phyloP scores from a whole-genome alignment of 2,888 invertebrate species.

The Matsumyia berberina region DNA sequence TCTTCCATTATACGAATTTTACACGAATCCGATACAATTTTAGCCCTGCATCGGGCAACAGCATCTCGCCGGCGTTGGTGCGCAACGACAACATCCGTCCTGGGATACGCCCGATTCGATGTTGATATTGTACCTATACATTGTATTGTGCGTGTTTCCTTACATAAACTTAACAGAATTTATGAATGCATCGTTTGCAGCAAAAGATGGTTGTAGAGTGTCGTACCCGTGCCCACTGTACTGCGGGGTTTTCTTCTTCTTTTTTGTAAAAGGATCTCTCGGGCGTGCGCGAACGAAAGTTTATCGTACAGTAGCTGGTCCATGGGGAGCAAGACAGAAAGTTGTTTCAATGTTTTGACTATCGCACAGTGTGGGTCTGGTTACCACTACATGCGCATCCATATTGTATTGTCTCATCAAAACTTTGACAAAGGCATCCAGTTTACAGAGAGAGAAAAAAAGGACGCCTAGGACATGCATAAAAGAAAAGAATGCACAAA shows the following conservation, averaged over 20 bases:
- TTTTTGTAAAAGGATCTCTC: slow-evolving; percentile 44
- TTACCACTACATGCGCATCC: background rate
- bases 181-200: slow-evolving; percentile 69
- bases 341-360: slow-evolving; percentile 67
- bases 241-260: slow-evolving; percentile 21
- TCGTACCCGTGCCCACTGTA: slow-evolving; percentile 44
- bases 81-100: slow-evolving; percentile 37
- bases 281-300: slow-evolving; percentile 50
- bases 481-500: background rate
- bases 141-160: slow-evolving; percentile 73
- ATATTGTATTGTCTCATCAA: slow-evolving; percentile 29
- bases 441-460: background rate
- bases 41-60: slow-evolving; percentile 58
- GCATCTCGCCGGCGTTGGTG: slow-evolving; percentile 31
- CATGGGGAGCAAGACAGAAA: slow-evolving; percentile 43
- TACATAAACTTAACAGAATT: slow-evolving; percentile 69
- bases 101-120: slow-evolving; percentile 68
- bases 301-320: slow-evolving; percentile 64
- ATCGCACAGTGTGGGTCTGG: slow-evolving; percentile 37
- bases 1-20: slow-evolving; percentile 72
- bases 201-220: slow-evolving; percentile 23
- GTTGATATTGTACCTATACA: slow-evolving; percentile 64
- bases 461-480: slow-evolving; percentile 7
- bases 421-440: slow-evolving; percentile 23
- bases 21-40: slow-evolving; percentile 75